Base-by-base conservation (phyloP, 2,888 invertebrate genomes). In the Panopea generosa region DNA sequence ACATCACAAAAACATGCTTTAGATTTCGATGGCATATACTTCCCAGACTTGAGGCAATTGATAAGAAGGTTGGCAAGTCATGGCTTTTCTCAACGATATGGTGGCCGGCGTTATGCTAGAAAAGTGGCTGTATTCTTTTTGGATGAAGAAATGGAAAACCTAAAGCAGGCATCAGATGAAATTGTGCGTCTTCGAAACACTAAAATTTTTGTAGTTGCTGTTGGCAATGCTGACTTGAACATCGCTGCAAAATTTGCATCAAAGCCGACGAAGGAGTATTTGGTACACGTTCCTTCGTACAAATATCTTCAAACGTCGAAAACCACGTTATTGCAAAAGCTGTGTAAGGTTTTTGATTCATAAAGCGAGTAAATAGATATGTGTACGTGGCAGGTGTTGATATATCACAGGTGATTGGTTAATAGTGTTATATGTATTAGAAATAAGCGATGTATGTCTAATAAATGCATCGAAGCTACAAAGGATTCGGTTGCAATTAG, bases 101-200 rank as follows among this genome's bases (percentile, higher is more conserved):
- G 80, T n/a, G 77, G 65, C 1, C 62, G 85, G 52, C 50, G 61
- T 14, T 49, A 59, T 6, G 78, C 84, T 11, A 84, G 85, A 50
- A 85, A 86, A 66, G 71, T 88, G 4, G 88, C 87, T 2, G 83
- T 89, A 1, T 52, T 88, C 2, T 86, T 89, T 68, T 50, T 89
- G 9, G 89, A 88, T 55, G 84, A 87, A 11, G 82, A 75, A 4
- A 82, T 81, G 29, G 79, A 81, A 20, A 81, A 78, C 50, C 61
- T 84, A 20, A 77, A 77, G 22, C 73, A 77, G 40, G 85, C 85
- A 3, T 50, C 78, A 4, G 61, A 63, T 7, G 79, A 84, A 50
- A 73, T 85, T 2, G 77, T 67, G 14, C 53, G 71, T 9, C 73
- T 81, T 4, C 38, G 59, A 18, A 73, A 82, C 16, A 81, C 79